A percentile compares a stretch with the other conserved stretches of the same genome.
Conservation (phyloP, 1,140 invertebrate species). For the Apolygus lucorum region DNA sequence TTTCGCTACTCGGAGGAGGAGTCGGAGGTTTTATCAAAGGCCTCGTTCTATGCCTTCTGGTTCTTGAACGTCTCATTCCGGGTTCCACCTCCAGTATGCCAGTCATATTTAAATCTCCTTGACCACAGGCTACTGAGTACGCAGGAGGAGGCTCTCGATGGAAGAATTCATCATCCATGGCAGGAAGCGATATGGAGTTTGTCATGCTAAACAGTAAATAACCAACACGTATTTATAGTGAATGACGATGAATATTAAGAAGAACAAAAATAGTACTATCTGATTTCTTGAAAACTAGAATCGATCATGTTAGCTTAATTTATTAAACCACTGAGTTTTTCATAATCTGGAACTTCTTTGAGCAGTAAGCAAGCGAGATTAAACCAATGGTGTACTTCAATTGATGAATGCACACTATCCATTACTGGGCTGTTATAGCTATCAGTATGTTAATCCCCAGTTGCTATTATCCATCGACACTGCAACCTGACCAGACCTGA, state of each 20-base stretch:
- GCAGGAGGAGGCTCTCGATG: slow-evolving; percentile 35
- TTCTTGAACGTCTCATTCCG: background rate
- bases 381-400: too few relatives aligned
- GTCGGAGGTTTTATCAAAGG: slow-evolving; percentile 25
- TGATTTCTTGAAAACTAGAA: too few relatives aligned
- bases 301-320: slow-evolving; percentile 1
- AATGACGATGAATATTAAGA: slow-evolving; percentile 6
- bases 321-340: too few relatives aligned
- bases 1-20: slow-evolving; percentile 27
- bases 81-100: background rate
- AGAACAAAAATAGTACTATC: background rate
- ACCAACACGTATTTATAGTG: too few relatives aligned
- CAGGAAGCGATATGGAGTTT: slow-evolving; percentile 29
- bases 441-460: too few relatives aligned
- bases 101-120: slow-evolving; percentile 11
- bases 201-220: slow-evolving; percentile 26
- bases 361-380: too few relatives aligned
- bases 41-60: background rate
- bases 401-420: too few relatives aligned
- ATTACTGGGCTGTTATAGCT: too few relatives aligned
- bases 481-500: too few relatives aligned
- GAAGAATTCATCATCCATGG: slow-evolving; percentile 34
- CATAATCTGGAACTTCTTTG: too few relatives aligned
- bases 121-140: slow-evolving; percentile 34
- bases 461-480: too few relatives aligned